These are phyloP conservation scores for Leptinotarsa juncta DNA, from an alignment of 2,888 invertebrate genomes.

Conservation along the genomic window DNA sequence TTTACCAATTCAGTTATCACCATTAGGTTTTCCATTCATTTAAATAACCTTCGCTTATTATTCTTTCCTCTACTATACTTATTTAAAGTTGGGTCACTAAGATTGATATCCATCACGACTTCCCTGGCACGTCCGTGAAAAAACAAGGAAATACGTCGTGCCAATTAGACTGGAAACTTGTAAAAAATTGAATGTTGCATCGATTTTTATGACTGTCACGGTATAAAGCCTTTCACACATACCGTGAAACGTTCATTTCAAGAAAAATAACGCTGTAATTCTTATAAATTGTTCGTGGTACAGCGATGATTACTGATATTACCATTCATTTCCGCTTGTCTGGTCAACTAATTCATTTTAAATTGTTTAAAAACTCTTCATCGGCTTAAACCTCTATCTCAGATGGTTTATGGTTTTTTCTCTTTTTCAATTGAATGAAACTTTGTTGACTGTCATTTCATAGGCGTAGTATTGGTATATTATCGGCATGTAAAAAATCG, in stretches of 20 bases:
- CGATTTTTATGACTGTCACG: slow-evolving; percentile 12
- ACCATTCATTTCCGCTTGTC: slow-evolving; percentile 19
- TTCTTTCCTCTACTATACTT: no score
- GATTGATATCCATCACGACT: neutral
- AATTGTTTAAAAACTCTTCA: slow-evolving; percentile 13
- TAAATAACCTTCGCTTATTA: no score
- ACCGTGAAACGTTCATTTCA: slow-evolving; percentile 17
- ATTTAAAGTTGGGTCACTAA: no score
- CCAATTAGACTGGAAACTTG: slow-evolving; percentile 7
- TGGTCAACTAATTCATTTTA: slow-evolving; percentile 15
- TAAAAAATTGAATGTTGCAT: neutral
- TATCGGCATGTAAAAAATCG: no score
- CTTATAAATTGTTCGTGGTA: slow-evolving; percentile 19
- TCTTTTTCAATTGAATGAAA: neutral
- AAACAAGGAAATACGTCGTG: neutral
- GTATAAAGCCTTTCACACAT: slow-evolving; percentile 9
- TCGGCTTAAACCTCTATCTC: slow-evolving; percentile 4
- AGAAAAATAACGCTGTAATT: slow-evolving; percentile 11
- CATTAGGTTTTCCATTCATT: no score
- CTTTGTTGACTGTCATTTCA: neutral
- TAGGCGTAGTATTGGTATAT: neutral
- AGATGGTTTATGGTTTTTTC: neutral
- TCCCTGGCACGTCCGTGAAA: neutral
- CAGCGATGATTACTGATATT: slow-evolving; percentile 18
- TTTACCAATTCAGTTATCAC: no score